A percentile compares a stretch with the other conserved stretches of the same genome.
Evolutionary conservation across 2,797 vertebrate genomes (phyloP).

Genomic region (Champsocephalus gunnari): DNA sequence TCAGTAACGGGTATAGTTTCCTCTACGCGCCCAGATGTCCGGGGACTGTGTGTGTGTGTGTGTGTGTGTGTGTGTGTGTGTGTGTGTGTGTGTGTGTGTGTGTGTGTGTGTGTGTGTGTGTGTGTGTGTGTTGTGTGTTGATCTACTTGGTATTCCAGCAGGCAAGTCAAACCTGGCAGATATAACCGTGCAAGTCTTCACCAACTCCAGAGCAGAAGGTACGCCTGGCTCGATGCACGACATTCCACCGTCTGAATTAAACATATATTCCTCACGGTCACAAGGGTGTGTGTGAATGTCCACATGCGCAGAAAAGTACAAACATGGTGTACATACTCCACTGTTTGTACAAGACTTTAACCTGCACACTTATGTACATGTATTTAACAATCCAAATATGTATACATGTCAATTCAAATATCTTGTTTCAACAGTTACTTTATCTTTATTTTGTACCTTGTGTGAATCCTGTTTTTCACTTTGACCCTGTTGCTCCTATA

Average conservation of each 20-base stretch:
- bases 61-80: slow-evolving; percentile 7
- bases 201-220: slow-evolving; percentile 37
- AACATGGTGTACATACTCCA: not conserved
- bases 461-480: too few species aligned
- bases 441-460: too few species aligned
- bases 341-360: too few species aligned
- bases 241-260: slow-evolving; percentile 40
- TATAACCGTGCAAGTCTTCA: slow-evolving; percentile 37
- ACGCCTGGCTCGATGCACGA: slow-evolving; percentile 18
- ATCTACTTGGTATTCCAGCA: slow-evolving; percentile 40
- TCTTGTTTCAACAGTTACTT: too few species aligned
- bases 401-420: too few species aligned
- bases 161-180: slow-evolving; percentile 50
- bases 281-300: not conserved
- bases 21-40: slow-evolving; percentile 16
- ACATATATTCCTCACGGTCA: not conserved
- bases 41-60: slow-evolving; percentile 10
- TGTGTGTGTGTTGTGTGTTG: slow-evolving; percentile 23
- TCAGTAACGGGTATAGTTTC: not conserved
- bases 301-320: not conserved
- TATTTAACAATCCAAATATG: too few species aligned
- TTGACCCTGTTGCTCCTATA: too few species aligned
- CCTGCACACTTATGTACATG: too few species aligned
- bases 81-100: too few species aligned
- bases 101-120: too few species aligned